Percentiles rank a stretch among this genome's conserved stretches.
Conservation (phyloP, 2,888 invertebrate species). For the Lomographa bimaculata region DNA sequence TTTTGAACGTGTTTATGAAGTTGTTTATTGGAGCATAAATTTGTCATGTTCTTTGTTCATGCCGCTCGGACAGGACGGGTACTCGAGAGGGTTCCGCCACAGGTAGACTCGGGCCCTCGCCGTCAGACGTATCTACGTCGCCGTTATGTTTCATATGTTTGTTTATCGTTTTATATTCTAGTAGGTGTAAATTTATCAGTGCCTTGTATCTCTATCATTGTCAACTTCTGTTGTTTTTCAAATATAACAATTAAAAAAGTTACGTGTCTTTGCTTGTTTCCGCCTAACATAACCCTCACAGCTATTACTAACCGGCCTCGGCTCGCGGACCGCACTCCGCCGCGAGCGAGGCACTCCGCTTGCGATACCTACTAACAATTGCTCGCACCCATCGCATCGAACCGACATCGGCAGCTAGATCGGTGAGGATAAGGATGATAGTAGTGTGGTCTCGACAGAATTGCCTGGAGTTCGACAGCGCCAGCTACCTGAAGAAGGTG, state of each 20-base stretch:
- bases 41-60: conserved; percentile 62
- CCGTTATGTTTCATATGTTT: conserved; percentile 27
- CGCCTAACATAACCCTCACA: conserved; percentile 49
- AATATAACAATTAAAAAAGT: conserved; percentile 63
- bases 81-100: conserved; percentile 74
- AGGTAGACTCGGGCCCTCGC: conserved; percentile 70
- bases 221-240: conserved; percentile 61
- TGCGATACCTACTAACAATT: conserved; percentile 6
- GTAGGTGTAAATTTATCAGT: conserved; percentile 66
- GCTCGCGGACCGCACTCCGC: conserved; percentile 11
- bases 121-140: no score
- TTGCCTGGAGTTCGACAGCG: conserved; percentile 82
- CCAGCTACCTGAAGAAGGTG: conserved; percentile 73
- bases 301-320: conserved; percentile 5
- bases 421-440: conserved; percentile 24
- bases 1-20: conserved; percentile 64
- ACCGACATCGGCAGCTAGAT: no score
- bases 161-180: conserved; percentile 56
- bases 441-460: conserved; percentile 61
- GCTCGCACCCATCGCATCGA: conserved; percentile 1
- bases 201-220: conserved; percentile 59
- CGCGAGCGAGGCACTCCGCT: conserved; percentile 12
- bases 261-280: conserved; percentile 62
- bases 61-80: conserved; percentile 77
- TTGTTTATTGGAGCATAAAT: conserved; percentile 58